These are phyloP conservation scores for Sarcophaga bullata DNA, from an alignment of 1,140 invertebrate genomes.

Conservation along the genomic window DNA sequence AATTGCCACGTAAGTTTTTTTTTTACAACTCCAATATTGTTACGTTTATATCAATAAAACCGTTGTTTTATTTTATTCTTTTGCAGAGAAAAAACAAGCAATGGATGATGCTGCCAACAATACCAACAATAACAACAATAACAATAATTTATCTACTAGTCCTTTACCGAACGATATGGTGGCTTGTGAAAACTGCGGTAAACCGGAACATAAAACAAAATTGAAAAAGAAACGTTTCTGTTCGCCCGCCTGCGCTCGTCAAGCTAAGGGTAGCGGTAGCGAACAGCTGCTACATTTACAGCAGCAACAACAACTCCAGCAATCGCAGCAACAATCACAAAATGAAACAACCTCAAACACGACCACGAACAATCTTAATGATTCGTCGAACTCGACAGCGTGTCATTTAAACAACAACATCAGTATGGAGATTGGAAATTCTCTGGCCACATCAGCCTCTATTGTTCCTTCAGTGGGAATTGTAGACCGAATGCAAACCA, in stretches of 20 bases:
- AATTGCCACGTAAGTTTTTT: slow-evolving; percentile 70
- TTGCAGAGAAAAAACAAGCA: slow-evolving; percentile 64
- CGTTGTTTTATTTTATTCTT: neutral
- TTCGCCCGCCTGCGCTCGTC: slow-evolving; percentile 66
- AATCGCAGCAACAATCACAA: neutral
- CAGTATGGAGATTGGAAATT: slow-evolving; percentile 17
- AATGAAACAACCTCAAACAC: neutral
- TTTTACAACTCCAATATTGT: neutral
- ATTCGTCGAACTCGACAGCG: neutral
- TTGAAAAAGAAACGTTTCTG: slow-evolving; percentile 84
- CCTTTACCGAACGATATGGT: slow-evolving; percentile 66
- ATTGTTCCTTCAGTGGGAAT: neutral
- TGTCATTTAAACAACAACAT: slow-evolving; percentile 1
- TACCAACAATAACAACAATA: slow-evolving; percentile 14
- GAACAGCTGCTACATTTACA: slow-evolving; percentile 31
- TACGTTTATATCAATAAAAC: neutral
- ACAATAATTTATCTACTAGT: slow-evolving; percentile 8
- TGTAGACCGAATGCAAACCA: slow-evolving; percentile 4
- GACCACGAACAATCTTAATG: slow-evolving; percentile 1
- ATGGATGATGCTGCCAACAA: slow-evolving; percentile 53
- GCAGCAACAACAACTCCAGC: neutral
- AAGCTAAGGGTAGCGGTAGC: slow-evolving; percentile 49
- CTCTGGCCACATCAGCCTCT: neutral
- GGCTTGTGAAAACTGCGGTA: slow-evolving; percentile 85
- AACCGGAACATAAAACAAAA: slow-evolving; percentile 76